A percentile compares a stretch with the other conserved stretches of the same genome.
phyloP scores from a whole-genome alignment of 2,888 invertebrate genomes.

The Resseliella maxima region DNA sequence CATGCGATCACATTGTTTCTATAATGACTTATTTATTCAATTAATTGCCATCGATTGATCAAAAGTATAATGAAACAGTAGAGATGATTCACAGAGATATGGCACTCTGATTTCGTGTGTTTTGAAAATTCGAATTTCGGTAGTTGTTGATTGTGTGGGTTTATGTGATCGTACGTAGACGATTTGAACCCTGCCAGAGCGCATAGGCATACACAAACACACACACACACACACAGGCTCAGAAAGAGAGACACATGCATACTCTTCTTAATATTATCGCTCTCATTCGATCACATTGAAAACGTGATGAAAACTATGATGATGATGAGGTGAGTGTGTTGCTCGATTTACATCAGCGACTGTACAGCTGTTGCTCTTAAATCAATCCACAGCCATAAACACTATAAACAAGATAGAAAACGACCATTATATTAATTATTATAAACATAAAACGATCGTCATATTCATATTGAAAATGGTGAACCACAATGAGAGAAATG shows the following conservation, averaged over 20 bases:
- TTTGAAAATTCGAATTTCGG: not conserved
- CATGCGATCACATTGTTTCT: not conserved
- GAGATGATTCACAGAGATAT: not conserved
- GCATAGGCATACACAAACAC: not conserved
- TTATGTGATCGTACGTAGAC: not conserved
- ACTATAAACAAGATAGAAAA: not conserved
- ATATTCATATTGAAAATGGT: not conserved
- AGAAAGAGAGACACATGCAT: too few species aligned
- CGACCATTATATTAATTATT: slow-evolving; percentile 16
- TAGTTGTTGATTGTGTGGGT: not conserved
- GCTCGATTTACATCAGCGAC: not conserved
- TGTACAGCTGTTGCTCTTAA: slow-evolving; percentile 40
- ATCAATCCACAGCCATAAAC: slow-evolving; percentile 2
- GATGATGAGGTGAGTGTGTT: not conserved
- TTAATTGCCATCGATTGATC: slow-evolving; percentile 48
- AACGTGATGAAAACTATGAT: not conserved
- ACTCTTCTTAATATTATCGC: too few species aligned
- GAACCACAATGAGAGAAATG: not conserved
- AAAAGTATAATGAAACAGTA: not conserved
- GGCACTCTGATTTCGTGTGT: not conserved
- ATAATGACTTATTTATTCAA: slow-evolving; percentile 31
- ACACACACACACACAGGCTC: too few species aligned
- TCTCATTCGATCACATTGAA: not conserved
- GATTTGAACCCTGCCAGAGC: not conserved
- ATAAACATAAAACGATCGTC: not conserved